Percentiles rank a stretch among this genome's conserved stretches.
Evolutionary conservation across 2,797 vertebrate species (phyloP).

Genomic region (Argyrosomus regius): DNA sequence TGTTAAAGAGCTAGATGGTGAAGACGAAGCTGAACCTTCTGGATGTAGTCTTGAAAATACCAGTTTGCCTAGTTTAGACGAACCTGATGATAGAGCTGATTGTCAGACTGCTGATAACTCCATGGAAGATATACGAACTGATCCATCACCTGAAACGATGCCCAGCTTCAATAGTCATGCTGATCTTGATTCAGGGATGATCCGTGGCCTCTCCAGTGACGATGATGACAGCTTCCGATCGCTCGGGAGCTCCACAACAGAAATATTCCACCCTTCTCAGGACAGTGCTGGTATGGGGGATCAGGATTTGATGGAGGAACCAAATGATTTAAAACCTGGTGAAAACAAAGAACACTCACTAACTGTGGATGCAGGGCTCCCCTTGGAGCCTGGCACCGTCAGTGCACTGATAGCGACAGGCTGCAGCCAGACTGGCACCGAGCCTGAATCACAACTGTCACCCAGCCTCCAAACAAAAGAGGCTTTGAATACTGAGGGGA

Average conservation of each 20-base stretch:
- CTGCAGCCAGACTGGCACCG: constrained; percentile 36
- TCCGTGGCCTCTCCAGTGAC: constrained; percentile 62
- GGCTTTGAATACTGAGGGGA: constrained; percentile 46
- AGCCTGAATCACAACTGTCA: constrained; percentile 55
- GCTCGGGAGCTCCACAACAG: constrained; percentile 72
- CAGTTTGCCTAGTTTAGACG: constrained; percentile 18
- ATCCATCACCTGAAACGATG: constrained; percentile 21
- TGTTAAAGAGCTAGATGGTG: constrained; percentile 31
- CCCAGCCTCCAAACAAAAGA: constrained; percentile 48
- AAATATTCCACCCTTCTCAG: constrained; percentile 66
- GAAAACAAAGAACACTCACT: constrained; percentile 5
- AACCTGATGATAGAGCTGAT: constrained; percentile 23
- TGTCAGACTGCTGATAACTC: neutral
- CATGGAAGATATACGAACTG: constrained; percentile 9
- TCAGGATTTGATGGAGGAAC: constrained; percentile 25
- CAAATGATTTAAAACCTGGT: constrained; percentile 3
- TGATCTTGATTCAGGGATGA: constrained; percentile 33
- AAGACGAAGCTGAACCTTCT: constrained; percentile 29
- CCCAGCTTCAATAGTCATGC: neutral
- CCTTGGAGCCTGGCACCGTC: constrained; percentile 23
- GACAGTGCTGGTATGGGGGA: constrained; percentile 39
- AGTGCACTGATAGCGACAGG: constrained; percentile 14
- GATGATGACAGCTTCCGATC: constrained; percentile 76
- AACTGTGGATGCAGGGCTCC: constrained; percentile 5
- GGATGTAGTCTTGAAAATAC: constrained; percentile 14